phyloP scores from a whole-genome alignment of 64 coral and sea anemone genomes.

The Dendrophyllia cribrosa region DNA sequence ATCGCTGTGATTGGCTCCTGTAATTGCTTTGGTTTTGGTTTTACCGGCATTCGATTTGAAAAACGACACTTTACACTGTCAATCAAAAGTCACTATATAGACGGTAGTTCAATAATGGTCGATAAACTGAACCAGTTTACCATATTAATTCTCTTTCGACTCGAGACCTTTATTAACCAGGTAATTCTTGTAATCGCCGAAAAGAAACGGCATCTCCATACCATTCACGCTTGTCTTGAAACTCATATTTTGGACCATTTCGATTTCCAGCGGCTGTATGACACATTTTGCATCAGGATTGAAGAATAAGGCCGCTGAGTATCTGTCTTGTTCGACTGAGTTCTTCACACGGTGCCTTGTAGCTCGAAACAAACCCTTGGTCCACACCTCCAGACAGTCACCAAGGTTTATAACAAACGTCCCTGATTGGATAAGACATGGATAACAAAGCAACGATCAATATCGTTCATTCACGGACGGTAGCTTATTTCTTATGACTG shows the following conservation, averaged over 20 bases:
- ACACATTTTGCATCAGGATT: constrained; percentile 57
- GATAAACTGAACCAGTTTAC: no score
- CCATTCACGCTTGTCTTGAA: background rate
- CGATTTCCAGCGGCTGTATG: constrained; percentile 58
- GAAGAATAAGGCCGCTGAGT: constrained; percentile 74
- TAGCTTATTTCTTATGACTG: no score
- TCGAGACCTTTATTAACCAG: no score
- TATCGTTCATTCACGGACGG: background rate
- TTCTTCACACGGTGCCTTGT: constrained; percentile 78
- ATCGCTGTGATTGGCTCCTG: no score
- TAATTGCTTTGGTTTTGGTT: no score
- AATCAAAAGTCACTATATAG: no score
- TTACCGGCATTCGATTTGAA: no score
- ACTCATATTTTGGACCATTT: background rate
- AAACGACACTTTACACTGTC: no score
- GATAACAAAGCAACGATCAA: background rate
- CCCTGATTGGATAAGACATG: constrained; percentile 19
- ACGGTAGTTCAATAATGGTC: no score
- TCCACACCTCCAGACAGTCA: constrained; percentile 76
- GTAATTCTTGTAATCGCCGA: background rate
- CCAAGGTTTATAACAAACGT: constrained; percentile 72
- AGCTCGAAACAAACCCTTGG: constrained; percentile 57
- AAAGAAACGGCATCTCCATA: background rate
- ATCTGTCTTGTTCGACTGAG: constrained; percentile 33
- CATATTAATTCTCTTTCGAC: no score